Percentiles rank a stretch among this genome's conserved stretches.
Evolutionary conservation across 2,797 vertebrate genomes (phyloP).

Genomic region (Malacoctenus gilli): DNA sequence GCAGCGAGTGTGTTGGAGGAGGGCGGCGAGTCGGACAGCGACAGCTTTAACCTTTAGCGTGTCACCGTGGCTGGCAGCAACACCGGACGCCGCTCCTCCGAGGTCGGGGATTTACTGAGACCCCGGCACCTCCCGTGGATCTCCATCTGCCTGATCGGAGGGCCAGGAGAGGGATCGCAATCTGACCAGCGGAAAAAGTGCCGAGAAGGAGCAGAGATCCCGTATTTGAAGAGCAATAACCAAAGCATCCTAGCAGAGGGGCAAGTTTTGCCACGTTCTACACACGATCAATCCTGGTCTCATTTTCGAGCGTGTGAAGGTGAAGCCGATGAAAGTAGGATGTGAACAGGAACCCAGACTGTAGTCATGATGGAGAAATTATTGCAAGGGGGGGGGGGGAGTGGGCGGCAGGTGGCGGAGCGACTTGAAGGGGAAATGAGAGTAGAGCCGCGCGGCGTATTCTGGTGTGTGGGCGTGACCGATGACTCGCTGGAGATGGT

Average conservation of each 20-base stretch:
- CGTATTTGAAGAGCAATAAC: no score
- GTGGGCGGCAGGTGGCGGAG: conserved; percentile 6
- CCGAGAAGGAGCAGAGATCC: neutral
- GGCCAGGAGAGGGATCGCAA: conserved; percentile 7
- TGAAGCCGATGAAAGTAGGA: conserved; percentile 1
- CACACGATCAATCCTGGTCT: no score
- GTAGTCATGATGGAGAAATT: conserved; percentile 1
- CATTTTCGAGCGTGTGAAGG: neutral
- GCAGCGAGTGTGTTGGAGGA: no score
- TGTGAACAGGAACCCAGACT: neutral
- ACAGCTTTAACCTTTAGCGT: conserved; percentile 55
- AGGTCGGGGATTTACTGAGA: conserved; percentile 37
- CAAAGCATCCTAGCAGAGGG: no score
- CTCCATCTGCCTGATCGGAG: conserved; percentile 53
- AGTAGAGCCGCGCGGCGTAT: conserved; percentile 13
- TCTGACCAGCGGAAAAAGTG: neutral
- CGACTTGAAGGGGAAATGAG: neutral
- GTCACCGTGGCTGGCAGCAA: conserved; percentile 34
- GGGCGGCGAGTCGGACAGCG: conserved; percentile 3
- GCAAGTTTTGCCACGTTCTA: neutral
- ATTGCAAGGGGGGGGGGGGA: conserved; percentile 1
- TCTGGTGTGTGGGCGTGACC: conserved; percentile 47
- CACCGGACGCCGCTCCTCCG: conserved; percentile 19
- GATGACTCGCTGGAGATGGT: conserved; percentile 38
- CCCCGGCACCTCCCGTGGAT: conserved; percentile 45